Evolutionary conservation across 2,113 vertebrate genomes (phyloP).

Genomic region (Dicerorhinus sumatrensis): DNA sequence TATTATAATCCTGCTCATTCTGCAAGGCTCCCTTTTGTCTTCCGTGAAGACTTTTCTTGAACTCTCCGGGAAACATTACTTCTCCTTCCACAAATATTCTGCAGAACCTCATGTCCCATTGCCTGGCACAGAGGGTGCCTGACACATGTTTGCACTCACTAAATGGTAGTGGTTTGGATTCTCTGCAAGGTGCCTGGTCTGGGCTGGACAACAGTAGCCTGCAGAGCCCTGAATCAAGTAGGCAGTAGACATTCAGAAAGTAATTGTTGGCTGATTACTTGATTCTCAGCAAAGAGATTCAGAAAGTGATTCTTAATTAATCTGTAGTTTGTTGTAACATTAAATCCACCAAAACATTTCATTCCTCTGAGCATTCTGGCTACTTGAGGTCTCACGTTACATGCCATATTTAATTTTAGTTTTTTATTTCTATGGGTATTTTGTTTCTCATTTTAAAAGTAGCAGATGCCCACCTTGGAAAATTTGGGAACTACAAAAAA

Average conservation of each 20-base stretch:
- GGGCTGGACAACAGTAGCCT: neutral
- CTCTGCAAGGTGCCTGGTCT: neutral
- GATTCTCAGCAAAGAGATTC: neutral
- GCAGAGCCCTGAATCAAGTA: neutral
- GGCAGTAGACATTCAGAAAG: neutral
- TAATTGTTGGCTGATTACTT: neutral
- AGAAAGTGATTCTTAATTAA: neutral
- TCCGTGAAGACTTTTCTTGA: neutral
- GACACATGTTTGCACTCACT: neutral
- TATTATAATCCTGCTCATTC: neutral
- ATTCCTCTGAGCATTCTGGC: neutral
- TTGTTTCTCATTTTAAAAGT: slow-evolving; percentile 11
- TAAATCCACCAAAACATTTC: neutral
- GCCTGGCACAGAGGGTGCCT: neutral
- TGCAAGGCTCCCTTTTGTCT: neutral
- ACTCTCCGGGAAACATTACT: neutral
- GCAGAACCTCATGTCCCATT: neutral
- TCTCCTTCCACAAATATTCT: neutral
- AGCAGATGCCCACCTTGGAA: neutral
- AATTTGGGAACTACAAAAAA: neutral
- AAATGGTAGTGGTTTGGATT: neutral
- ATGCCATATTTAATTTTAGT: neutral
- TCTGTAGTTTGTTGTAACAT: neutral
- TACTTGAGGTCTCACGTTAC: neutral
- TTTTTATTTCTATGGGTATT: neutral